phyloP scores from a whole-genome alignment of 2,113 vertebrate species.

The Acrocephalus arundinaceus region DNA sequence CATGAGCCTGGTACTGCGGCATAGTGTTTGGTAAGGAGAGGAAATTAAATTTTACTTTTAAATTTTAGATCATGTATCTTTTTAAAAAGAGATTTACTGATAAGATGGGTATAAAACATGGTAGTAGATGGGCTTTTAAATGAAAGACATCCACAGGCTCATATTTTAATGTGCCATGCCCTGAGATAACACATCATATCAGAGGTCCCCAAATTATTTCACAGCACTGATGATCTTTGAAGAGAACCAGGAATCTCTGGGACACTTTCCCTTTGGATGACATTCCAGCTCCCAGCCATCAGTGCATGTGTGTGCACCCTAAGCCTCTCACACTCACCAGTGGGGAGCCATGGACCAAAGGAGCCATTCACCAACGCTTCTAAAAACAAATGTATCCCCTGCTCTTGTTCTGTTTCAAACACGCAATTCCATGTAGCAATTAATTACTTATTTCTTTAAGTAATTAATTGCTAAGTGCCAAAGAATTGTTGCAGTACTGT shows the following conservation, averaged over 20 bases:
- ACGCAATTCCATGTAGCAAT: neutral
- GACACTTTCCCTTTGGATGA: neutral
- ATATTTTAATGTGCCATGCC: neutral
- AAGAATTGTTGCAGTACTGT: conserved; percentile 6
- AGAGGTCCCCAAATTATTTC: neutral
- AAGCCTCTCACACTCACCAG: neutral
- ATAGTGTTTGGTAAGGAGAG: neutral
- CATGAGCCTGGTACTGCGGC: neutral
- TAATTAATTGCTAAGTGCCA: conserved; percentile 46
- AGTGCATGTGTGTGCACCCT: neutral
- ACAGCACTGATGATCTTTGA: neutral
- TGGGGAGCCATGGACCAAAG: neutral
- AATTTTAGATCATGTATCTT: conserved; percentile 35
- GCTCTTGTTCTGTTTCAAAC: neutral
- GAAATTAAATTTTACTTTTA: conserved; percentile 75
- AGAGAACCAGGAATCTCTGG: neutral
- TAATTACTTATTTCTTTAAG: conserved; percentile 18
- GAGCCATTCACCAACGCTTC: neutral
- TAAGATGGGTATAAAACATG: neutral
- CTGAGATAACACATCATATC: neutral
- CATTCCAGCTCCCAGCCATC: neutral
- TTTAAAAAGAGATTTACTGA: conserved; percentile 18
- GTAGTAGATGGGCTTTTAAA: neutral
- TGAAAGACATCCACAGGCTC: neutral
- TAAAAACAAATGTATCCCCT: neutral